phyloP scores from a whole-genome alignment of 2,797 vertebrate species.

The Neosilurus mollespiculum region DNA sequence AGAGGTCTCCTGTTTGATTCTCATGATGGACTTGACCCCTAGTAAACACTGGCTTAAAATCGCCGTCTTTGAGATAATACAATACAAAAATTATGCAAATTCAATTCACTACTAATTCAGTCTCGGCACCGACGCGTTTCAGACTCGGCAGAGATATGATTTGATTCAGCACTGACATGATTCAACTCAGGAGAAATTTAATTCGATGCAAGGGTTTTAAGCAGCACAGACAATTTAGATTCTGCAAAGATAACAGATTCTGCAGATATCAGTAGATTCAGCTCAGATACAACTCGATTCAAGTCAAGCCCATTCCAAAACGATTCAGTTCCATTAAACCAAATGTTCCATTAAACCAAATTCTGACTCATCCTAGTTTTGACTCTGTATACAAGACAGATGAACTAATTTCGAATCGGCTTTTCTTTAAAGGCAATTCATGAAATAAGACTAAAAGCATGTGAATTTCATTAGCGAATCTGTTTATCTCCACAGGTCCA shows the following conservation, averaged over 20 bases:
- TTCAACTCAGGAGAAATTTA: no score
- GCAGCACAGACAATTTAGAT: no score
- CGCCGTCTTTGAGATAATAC: neutral
- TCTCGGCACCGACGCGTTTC: no score
- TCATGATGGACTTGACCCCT: no score
- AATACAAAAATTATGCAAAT: no score
- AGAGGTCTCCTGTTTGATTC: neutral
- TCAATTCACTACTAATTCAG: neutral
- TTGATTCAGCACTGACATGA: neutral
- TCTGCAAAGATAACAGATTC: no score
- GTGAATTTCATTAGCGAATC: constrained; percentile 7
- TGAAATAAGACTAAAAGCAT: neutral
- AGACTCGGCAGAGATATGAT: no score
- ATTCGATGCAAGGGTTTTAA: no score
- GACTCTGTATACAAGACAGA: neutral
- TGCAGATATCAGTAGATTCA: no score
- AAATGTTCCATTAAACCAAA: no score
- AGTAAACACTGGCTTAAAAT: neutral
- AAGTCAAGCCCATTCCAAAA: neutral
- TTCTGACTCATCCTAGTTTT: neutral
- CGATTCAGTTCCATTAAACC: neutral
- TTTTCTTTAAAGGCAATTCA: neutral
- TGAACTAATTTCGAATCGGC: neutral
- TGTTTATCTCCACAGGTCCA: neutral
- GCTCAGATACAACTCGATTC: no score